Conservation (phyloP, 2,888 invertebrate genomes). For the Drosophila cognata region DNA sequence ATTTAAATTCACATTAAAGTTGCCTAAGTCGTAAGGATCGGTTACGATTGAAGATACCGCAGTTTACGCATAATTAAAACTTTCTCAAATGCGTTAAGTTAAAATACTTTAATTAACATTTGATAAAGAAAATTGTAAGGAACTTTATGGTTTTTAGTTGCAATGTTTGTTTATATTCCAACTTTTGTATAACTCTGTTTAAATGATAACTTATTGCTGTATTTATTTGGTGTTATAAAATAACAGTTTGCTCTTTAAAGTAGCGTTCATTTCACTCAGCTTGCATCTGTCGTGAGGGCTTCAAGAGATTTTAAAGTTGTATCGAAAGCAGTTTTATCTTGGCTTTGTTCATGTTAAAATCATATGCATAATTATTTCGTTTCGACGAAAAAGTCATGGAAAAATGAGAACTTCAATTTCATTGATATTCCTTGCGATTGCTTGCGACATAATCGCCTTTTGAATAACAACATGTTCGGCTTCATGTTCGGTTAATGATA, state of each 20-base stretch:
- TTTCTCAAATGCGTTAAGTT: constrained; percentile 22
- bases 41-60: constrained; percentile 14
- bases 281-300: no score
- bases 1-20: constrained; percentile 56
- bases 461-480: neutral
- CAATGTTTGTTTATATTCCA: neutral
- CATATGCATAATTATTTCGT: neutral
- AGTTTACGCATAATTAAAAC: constrained; percentile 45
- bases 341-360: neutral
- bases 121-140: neutral
- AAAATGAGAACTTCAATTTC: neutral
- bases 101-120: constrained; percentile 25
- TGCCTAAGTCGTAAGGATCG: constrained; percentile 10
- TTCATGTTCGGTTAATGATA: neutral
- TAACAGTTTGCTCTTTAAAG: neutral
- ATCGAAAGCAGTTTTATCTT: constrained; percentile 7
- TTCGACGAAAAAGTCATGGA: neutral
- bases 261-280: no score
- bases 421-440: constrained; percentile 3
- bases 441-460: constrained; percentile 14
- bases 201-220: neutral
- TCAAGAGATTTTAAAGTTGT: neutral
- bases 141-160: neutral
- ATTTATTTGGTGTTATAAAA: neutral
- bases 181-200: neutral